Base-by-base conservation (phyloP, 1,140 invertebrate genomes). In the Drosophila guanche region DNA sequence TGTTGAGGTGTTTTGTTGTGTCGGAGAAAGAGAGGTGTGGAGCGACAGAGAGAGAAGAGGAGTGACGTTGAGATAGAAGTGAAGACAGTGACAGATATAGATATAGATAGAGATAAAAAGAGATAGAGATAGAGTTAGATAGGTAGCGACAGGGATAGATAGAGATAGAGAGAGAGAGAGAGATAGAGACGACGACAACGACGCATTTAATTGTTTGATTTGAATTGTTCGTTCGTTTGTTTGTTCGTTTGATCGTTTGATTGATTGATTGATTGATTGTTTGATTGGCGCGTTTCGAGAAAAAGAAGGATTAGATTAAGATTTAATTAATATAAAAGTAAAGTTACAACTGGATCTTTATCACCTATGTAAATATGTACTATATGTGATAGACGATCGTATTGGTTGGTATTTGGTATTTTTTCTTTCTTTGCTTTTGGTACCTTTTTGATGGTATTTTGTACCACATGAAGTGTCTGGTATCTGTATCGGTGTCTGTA, bases 301-400 rank as follows among this genome's bases (percentile, higher is more conserved):
- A 74, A 73, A 74, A 74, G 59, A 74, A 74, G 70, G 70, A 74
- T 73, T 74, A 74, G 69, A 74, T 74, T 73, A 74, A 69, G 70
- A 74, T 74, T 65, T 62, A 40, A 72, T 72, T 72, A 74, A 74
- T 74, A 74, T 57, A 67, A 78, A 81, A 74, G 73, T 83, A 81
- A 77, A 88, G 43, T 68, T 81, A 70, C 53, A 73, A 73, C 69
- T 73, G 20, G 51, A 29, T 63, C 47, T 74, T 65, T 56, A 74
- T 65, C 70, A 47, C 60, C 47, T 63, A 74, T 47, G 41, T 57
- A 57, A 48, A 47, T 73, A 65, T 68, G 16, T 40, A 10, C 25
- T 37, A 37, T 37, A 37, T 37, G 33, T 12, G 33, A 37, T 10
- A 12, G 10, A 37, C 33, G 33, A 12, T 37, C 10, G 4, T 37